These are phyloP conservation scores for Tigriopus californicus DNA, from an alignment of 2,888 invertebrate species.

Conservation along the genomic window DNA sequence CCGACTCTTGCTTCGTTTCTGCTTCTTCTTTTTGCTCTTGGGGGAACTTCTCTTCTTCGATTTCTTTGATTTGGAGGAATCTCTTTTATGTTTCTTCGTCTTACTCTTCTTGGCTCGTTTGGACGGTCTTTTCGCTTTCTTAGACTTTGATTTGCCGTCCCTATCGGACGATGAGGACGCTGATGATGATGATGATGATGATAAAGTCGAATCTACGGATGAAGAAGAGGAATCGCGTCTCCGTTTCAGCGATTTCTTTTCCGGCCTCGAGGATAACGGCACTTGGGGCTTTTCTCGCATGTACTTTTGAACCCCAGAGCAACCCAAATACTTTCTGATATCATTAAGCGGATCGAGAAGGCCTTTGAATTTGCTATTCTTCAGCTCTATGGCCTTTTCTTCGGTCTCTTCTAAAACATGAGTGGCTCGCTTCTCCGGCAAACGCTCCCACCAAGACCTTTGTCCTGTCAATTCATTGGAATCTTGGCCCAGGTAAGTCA, in stretches of 20 bases:
- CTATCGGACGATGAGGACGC: slow-evolving; percentile 13
- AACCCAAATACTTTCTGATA: slow-evolving; percentile 39
- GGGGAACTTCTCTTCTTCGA: slow-evolving; percentile 17
- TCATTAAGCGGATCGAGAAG: slow-evolving; percentile 50
- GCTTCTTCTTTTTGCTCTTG: slow-evolving; percentile 21
- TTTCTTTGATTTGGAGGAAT: slow-evolving; percentile 12
- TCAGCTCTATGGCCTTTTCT: slow-evolving; percentile 36
- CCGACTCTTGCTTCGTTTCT: slow-evolving; percentile 21
- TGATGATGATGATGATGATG: too few relatives aligned
- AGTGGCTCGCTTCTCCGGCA: slow-evolving; percentile 24
- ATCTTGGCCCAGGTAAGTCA: slow-evolving; percentile 77
- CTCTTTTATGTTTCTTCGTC: slow-evolving; percentile 19
- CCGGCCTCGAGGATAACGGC: too few relatives aligned
- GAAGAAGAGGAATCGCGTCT: slow-evolving; percentile 14
- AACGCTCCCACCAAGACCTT: slow-evolving; percentile 18
- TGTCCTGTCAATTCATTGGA: slow-evolving; percentile 23
- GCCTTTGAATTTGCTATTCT: slow-evolving; percentile 36
- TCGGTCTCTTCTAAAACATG: slow-evolving; percentile 22
- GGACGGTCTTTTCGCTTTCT: slow-evolving; percentile 21
- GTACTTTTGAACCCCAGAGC: not conserved
- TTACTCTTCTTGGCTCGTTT: slow-evolving; percentile 20
- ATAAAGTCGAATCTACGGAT: not conserved
- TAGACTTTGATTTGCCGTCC: slow-evolving; percentile 24
- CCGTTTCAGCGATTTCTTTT: too few relatives aligned
- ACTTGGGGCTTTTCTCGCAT: slow-evolving; percentile 18